Base-by-base conservation (phyloP, 2,113 vertebrate genomes). In the Neotoma lepida region DNA sequence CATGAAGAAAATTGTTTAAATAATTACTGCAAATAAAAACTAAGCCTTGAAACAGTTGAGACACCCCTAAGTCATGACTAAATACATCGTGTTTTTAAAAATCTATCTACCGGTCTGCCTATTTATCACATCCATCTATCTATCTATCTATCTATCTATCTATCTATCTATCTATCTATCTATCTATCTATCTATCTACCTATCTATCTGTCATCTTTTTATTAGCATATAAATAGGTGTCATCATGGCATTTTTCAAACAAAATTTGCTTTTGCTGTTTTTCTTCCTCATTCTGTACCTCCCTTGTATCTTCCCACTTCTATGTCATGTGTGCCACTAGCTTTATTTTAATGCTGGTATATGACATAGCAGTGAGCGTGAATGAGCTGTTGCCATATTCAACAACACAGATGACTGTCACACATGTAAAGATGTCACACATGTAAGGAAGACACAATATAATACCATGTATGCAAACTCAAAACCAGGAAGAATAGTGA, bases 31-130 rank as follows among this genome's bases (percentile, higher is more conserved):
- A 51, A 94, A 95, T 7, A 77, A 24, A 80, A 64, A 14, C n/a
- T 90, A 78, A 95, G 74, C 49, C 35, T 80, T n/a, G 49, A 80
- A n/a, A n/a, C 13, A 94, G n/a, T 54, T 63, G 26, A 94, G 46
- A 33, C 76, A n/a, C 84, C 6, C 44, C 49, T 88, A 9, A 89
- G 81, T 63, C 26, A 39, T 58, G 20, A 20, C 35, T 81, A 24
- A 81, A 56, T 39, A 54, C 51, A 56, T 80, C 4, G 10, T 9
- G 20, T 33, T 78, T 54, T 77, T 41, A 39, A 71, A 44, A 66
- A 66, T 68, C 66, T 68, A 35, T 68, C 6, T 70, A 9, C 28
- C 64, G 9, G 49, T 49, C 49, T 68, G 33, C 4, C 30, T 70
- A n/a, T 70, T n/a, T 70, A n/a, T 63, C 7, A 24, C 61, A 33